Evolutionary conservation across 2,797 vertebrate species (phyloP), one percentile per base, ranked within the genome.

Genomic region (Xenentodon cancila): DNA sequence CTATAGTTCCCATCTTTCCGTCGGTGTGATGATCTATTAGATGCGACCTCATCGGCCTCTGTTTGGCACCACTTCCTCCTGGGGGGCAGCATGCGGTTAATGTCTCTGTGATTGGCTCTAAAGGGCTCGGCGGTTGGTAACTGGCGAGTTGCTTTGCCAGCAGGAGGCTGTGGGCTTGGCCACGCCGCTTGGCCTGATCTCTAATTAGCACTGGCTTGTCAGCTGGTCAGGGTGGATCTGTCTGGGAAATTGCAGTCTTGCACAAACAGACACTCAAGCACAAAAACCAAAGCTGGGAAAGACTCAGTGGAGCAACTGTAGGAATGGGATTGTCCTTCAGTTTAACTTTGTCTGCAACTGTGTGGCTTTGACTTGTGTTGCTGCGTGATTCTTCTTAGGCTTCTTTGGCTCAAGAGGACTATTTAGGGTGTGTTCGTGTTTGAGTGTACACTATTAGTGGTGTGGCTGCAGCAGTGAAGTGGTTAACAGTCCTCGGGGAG

Each of bases 131-230:
- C 7, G 82, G 86, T 88, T 77, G 84, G 81, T 88, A 90, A 90
- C 88, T 79, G 86, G 81, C 55, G 76, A 89, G 86, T 89, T 80
- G 80, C 78, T 45, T 40, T 90, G 90, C 92, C 91, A 92, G 88
- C 81, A 20, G 79, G 86, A 85, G 89, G 82, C 84, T 82, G 82
- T 84, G 89, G 89, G 85, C 81, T 59, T 84, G 84, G 84, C 86
- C 84, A 55, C 55, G 71, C 87, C 57, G 69, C 82, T 71, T 62
- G 71, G 75, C 73, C 91, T 88, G 84, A 89, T 92, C 92, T 93
- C 83, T 93, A 93, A 93, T 93, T 93, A 92, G 87, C 80, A 71
- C 84, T 81, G 80, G 79, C 83, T 69, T 87, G 88, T 90, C 85
- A 89, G 82, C 71, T 77, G 85, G 70, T 82, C 73, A 80, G 89